Evolutionary conservation across 2,113 vertebrate species (phyloP).

Genomic region (Scytalopus superciliaris): DNA sequence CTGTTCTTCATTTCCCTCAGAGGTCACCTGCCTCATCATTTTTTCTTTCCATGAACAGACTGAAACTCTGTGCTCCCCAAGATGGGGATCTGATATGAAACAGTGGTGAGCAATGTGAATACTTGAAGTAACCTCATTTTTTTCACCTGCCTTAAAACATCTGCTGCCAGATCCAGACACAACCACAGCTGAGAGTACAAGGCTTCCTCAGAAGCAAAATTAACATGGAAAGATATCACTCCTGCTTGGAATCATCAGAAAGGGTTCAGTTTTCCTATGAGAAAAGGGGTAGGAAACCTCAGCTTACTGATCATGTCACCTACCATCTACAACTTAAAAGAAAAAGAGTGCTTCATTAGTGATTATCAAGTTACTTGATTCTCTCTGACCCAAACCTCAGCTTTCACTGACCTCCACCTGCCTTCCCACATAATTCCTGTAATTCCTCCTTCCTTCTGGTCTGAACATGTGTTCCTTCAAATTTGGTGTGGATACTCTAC

Average conservation of each 20-base stretch:
- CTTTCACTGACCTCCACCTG: background rate
- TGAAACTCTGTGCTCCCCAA: background rate
- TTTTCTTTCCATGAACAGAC: background rate
- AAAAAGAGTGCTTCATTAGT: background rate
- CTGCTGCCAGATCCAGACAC: background rate
- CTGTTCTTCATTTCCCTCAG: background rate
- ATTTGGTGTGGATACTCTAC: background rate
- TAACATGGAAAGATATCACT: background rate
- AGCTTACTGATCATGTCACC: background rate
- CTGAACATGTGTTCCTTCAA: background rate
- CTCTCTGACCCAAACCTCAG: background rate
- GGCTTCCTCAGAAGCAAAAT: background rate
- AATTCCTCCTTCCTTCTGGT: background rate
- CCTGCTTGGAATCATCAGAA: background rate
- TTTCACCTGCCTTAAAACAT: background rate
- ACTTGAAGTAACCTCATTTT: background rate
- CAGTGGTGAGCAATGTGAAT: background rate
- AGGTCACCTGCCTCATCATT: background rate
- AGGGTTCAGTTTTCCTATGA: background rate
- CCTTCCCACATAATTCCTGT: background rate
- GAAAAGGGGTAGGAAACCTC: background rate
- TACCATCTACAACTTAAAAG: background rate
- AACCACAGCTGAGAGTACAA: background rate
- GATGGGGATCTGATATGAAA: background rate
- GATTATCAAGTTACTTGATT: background rate